Conservation (phyloP, 2,888 invertebrate genomes). For the Drosophila silvestris region DNA sequence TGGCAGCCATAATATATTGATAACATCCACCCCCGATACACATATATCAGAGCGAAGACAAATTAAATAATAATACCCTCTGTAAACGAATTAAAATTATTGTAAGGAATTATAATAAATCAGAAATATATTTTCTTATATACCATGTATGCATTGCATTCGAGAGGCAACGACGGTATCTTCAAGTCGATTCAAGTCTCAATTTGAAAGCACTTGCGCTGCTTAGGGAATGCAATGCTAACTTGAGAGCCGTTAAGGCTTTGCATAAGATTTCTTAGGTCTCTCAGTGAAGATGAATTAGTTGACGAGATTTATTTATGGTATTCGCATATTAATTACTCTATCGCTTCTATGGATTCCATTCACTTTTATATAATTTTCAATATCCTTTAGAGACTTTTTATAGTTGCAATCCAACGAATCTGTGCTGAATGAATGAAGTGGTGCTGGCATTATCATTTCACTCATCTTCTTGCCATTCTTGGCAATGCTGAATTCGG, state of each 20-base stretch:
- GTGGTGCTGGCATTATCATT: background rate
- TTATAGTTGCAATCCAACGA: background rate
- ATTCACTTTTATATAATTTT: constrained; percentile 27
- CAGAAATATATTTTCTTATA: background rate
- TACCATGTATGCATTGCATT: background rate
- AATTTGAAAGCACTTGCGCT: constrained; percentile 9
- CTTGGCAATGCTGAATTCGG: constrained; percentile 58
- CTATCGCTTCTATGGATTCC: constrained; percentile 15
- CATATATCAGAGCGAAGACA: background rate
- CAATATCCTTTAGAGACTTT: constrained; percentile 7
- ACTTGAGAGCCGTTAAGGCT: background rate
- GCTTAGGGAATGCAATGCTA: background rate
- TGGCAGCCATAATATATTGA: background rate
- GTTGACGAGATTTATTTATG: too few species aligned
- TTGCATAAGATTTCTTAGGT: background rate
- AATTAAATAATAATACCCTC: too few species aligned
- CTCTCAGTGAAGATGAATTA: background rate
- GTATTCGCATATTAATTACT: background rate
- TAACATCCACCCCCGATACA: background rate
- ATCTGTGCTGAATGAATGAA: fast-evolving
- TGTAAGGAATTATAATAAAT: background rate
- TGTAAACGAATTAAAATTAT: background rate
- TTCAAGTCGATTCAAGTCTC: background rate
- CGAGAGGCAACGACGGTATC: constrained; percentile 1
- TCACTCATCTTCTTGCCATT: constrained; percentile 55